These are phyloP conservation scores for Megalonaias nervosa DNA, from an alignment of 1,140 invertebrate genomes.

Conservation along the genomic window DNA sequence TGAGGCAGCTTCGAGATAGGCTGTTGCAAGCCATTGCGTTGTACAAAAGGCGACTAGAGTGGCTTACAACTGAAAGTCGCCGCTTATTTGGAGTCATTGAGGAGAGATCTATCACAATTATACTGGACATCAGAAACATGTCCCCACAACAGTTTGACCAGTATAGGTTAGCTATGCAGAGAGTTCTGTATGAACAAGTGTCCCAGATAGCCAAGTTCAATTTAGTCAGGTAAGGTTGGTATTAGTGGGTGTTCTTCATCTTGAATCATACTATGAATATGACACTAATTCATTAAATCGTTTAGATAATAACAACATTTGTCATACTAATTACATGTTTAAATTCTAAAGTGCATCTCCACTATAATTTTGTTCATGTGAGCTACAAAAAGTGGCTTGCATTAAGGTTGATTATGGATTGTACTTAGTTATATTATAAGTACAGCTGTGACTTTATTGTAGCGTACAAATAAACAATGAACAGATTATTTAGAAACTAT, in stretches of 20 bases:
- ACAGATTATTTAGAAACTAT: too few relatives aligned
- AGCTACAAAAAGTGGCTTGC: too few relatives aligned
- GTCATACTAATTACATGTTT: too few relatives aligned
- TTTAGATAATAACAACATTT: too few relatives aligned
- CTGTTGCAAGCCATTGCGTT: constrained; percentile 62
- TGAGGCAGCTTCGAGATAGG: constrained; percentile 61
- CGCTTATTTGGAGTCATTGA: constrained; percentile 70
- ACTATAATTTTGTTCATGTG: too few relatives aligned
- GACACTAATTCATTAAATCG: too few relatives aligned
- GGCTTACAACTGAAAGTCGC: constrained; percentile 70
- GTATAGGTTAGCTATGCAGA: constrained; percentile 64
- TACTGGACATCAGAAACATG: constrained; percentile 68
- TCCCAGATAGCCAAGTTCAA: constrained; percentile 68
- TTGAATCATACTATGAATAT: too few relatives aligned
- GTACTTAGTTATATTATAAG: too few relatives aligned
- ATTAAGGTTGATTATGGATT: too few relatives aligned
- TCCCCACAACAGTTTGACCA: constrained; percentile 68
- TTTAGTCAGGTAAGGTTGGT: constrained; percentile 62
- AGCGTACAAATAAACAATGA: too few relatives aligned
- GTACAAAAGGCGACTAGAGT: constrained; percentile 66
- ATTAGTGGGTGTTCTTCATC: neutral
- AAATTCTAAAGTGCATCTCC: too few relatives aligned
- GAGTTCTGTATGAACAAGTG: constrained; percentile 68
- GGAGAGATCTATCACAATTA: constrained; percentile 65
- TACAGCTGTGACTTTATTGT: too few relatives aligned